These are phyloP conservation scores for Drosophila ohnishii DNA, from an alignment of 1,140 invertebrate genomes.

Conservation along the genomic window DNA sequence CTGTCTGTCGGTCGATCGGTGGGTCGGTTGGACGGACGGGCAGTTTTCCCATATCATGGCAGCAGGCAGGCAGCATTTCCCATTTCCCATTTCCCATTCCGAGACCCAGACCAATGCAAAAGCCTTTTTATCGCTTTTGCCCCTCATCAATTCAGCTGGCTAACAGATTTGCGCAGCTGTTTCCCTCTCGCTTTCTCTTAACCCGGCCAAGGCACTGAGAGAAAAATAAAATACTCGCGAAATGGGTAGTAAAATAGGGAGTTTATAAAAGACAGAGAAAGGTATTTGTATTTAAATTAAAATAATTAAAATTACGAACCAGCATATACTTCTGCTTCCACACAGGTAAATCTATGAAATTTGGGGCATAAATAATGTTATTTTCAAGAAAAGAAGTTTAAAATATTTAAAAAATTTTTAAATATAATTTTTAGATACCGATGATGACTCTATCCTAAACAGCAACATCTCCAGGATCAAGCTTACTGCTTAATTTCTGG, in stretches of 20 bases:
- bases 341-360: too few species aligned
- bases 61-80: constrained; percentile 46
- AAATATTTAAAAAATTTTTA: too few species aligned
- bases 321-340: too few species aligned
- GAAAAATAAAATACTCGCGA: too few species aligned
- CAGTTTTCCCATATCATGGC: constrained; percentile 67
- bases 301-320: too few species aligned
- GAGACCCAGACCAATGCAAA: constrained; percentile 51
- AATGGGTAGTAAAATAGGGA: too few species aligned
- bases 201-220: background rate
- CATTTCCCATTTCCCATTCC: constrained; percentile 39
- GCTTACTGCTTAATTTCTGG: background rate
- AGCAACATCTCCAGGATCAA: background rate
- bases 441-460: background rate
- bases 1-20: background rate
- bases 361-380: too few species aligned
- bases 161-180: constrained; percentile 78
- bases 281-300: background rate
- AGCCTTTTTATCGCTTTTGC: constrained; percentile 79
- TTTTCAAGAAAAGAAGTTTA: too few species aligned
- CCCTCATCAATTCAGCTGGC: constrained; percentile 77
- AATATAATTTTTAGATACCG: too few species aligned
- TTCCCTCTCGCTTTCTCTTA: constrained; percentile 10
- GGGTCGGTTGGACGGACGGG: constrained; percentile 1
- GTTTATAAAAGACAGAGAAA: fast-evolving